Evolutionary conservation across 2,888 invertebrate species (phyloP).

Genomic region (Idaea aversata): DNA sequence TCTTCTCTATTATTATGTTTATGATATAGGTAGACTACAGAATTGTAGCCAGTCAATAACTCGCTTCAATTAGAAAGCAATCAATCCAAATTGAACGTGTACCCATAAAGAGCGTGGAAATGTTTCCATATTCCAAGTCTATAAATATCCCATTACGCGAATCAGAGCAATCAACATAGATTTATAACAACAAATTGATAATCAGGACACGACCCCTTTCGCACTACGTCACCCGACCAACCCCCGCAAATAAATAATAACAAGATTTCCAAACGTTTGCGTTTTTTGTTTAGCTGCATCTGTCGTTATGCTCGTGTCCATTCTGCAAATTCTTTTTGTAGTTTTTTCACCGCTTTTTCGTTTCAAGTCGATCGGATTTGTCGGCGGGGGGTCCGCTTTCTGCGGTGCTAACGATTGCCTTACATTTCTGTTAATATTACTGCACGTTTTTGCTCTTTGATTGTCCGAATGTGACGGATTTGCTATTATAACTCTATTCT

Average conservation of each 20-base stretch:
- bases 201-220: constrained; percentile 46
- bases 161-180: constrained; percentile 15
- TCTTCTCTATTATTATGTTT: no score
- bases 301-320: constrained; percentile 71
- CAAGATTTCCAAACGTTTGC: constrained; percentile 53
- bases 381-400: constrained; percentile 67
- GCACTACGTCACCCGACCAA: constrained; percentile 53
- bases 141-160: constrained; percentile 15
- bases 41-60: no score
- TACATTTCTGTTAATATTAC: constrained; percentile 57
- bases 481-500: constrained; percentile 58
- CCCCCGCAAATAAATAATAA: constrained; percentile 57
- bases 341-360: constrained; percentile 52
- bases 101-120: background rate
- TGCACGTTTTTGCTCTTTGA: constrained; percentile 62
- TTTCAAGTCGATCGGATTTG: constrained; percentile 67
- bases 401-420: constrained; percentile 64
- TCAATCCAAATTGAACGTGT: background rate
- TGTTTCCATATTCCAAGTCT: background rate
- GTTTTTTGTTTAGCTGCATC: constrained; percentile 60
- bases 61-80: background rate
- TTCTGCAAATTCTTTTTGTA: constrained; percentile 38
- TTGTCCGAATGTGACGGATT: constrained; percentile 74
- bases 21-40: no score
- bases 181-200: constrained; percentile 22